phyloP scores from a whole-genome alignment of 2,888 invertebrate genomes.

The Tetranychus truncatus region DNA sequence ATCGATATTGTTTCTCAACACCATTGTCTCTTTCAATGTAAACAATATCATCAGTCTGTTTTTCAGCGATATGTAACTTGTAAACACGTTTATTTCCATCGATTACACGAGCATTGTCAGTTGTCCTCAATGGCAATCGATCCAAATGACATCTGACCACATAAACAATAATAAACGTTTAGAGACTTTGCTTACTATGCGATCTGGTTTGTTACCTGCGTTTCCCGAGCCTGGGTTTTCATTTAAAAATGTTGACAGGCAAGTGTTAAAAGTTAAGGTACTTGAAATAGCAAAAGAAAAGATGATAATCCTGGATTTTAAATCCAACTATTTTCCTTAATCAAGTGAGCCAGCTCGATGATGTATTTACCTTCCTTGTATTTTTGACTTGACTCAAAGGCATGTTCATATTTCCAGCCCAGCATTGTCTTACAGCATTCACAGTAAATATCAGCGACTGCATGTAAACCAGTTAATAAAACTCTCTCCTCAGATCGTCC shows the following conservation, averaged over 20 bases:
- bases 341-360: conserved; percentile 99
- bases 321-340: conserved; percentile 98
- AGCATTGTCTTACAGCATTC: conserved; percentile 99
- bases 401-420: conserved; percentile 99
- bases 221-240: conserved; percentile 49
- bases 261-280: conserved; percentile 25
- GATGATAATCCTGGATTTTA: conserved; percentile 11
- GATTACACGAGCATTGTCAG: conserved; percentile 81
- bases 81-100: conserved; percentile 86
- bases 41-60: conserved; percentile 46
- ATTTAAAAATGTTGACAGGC: conserved; percentile 67
- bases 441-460: conserved; percentile 98
- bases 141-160: conserved; percentile 90
- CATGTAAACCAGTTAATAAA: conserved; percentile 66
- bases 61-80: conserved; percentile 63
- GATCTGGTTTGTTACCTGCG: conserved; percentile 15
- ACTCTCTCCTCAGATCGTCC: conserved; percentile 97
- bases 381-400: conserved; percentile 99
- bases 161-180: conserved; percentile 90
- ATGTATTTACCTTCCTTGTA: conserved; percentile 99
- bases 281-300: no score
- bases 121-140: conserved; percentile 66
- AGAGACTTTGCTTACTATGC: conserved; percentile 61
- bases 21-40: conserved; percentile 64
- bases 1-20: conserved; percentile 72